These are phyloP conservation scores for Lophura nycthemera DNA, from an alignment of 2,113 vertebrate genomes.

Conservation along the genomic window DNA sequence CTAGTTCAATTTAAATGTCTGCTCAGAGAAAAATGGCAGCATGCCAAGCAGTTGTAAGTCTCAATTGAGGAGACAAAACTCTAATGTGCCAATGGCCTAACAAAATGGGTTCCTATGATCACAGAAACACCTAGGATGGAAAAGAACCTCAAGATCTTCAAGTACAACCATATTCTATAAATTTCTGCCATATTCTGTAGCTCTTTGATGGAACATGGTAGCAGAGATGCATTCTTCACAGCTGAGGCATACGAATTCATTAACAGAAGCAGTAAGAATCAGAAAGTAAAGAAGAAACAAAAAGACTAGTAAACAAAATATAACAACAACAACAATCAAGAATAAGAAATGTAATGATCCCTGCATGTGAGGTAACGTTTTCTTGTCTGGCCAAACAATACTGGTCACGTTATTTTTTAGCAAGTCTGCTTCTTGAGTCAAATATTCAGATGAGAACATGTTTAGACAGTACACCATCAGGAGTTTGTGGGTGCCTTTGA, in stretches of 20 bases:
- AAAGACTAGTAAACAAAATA: neutral
- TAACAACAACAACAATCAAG: neutral
- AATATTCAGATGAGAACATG: neutral
- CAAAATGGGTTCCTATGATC: neutral
- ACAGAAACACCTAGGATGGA: no score
- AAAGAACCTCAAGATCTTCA: no score
- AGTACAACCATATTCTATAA: no score
- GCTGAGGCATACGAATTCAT: neutral
- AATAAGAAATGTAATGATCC: neutral
- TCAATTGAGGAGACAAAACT: neutral
- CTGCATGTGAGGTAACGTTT: neutral
- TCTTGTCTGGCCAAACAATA: neutral
- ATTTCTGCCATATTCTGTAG: no score
- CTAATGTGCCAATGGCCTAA: neutral
- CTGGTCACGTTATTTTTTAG: neutral
- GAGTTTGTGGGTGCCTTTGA: neutral
- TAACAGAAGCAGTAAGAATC: neutral
- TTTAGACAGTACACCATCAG: neutral
- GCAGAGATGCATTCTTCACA: neutral
- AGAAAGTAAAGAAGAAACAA: neutral
- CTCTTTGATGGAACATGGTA: neutral
- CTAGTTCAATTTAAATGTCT: neutral
- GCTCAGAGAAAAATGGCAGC: neutral
- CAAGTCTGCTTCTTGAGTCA: neutral
- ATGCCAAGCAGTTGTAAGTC: neutral